Conservation (phyloP, 23 tunicate species). For the Halocynthia roretzi region DNA sequence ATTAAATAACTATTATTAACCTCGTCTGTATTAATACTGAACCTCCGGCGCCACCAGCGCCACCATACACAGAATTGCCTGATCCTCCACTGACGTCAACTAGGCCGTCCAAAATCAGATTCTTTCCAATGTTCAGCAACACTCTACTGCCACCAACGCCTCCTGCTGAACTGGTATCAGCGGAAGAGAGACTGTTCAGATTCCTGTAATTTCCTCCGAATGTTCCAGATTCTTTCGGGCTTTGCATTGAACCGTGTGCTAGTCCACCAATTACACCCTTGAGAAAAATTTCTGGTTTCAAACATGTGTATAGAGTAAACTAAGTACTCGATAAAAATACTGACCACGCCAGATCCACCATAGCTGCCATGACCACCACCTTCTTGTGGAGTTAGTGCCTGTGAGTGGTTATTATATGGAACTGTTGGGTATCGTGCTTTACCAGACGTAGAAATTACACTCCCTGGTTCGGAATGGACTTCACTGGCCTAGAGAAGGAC, state of each 20-base stretch:
- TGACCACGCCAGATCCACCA: conserved; percentile 21
- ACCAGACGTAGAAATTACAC: conserved; percentile 22
- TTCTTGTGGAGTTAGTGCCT: conserved; percentile 1
- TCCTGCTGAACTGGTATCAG: conserved; percentile 1
- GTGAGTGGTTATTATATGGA: not conserved
- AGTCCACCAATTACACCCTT: conserved; percentile 10
- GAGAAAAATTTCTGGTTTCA: not conserved
- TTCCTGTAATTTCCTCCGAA: conserved; percentile 10
- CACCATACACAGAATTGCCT: conserved; percentile 9
- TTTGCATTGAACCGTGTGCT: conserved; percentile 10
- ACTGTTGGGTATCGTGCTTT: not conserved
- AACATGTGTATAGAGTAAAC: not conserved
- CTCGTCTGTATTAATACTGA: conserved; percentile 6
- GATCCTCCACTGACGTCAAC: conserved; percentile 15
- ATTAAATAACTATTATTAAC: not conserved
- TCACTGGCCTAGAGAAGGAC: conserved; percentile 4
- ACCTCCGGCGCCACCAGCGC: conserved; percentile 26
- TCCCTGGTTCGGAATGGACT: conserved; percentile 18
- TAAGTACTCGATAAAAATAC: not conserved
- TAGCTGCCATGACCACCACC: conserved; percentile 30
- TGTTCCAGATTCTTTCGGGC: conserved; percentile 23
- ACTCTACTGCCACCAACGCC: conserved; percentile 23
- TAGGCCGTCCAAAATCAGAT: conserved; percentile 2
- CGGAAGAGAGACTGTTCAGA: not conserved
- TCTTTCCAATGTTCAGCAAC: conserved; percentile 6